phyloP scores from a whole-genome alignment of 2,113 vertebrate genomes.

The zebrafish (Danio rerio) region GRCz12tu NC_133178.1:60165001-60165500 shows the following conservation, averaged over 20 bases:
- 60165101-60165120: background rate
- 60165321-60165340: too few relatives aligned
- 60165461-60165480: too few relatives aligned
- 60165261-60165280: background rate
- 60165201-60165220: background rate
- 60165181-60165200: background rate
- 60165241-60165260: background rate
- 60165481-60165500: too few relatives aligned
- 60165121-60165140: background rate
- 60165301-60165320: too few relatives aligned
- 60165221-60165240: background rate
- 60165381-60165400: too few relatives aligned
- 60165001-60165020: background rate
- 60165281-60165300: too few relatives aligned
- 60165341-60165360: too few relatives aligned
- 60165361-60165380: too few relatives aligned
- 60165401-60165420: too few relatives aligned
- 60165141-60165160: constrained; percentile 11
- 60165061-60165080: background rate
- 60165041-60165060: background rate
- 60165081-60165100: background rate
- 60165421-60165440: too few relatives aligned
- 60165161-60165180: background rate
- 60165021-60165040: background rate
- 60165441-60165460: too few relatives aligned